Evolutionary conservation across 2,113 vertebrate species (phyloP), one percentile per base, ranked within the genome.

Genomic region (Picathartes gymnocephalus): DNA sequence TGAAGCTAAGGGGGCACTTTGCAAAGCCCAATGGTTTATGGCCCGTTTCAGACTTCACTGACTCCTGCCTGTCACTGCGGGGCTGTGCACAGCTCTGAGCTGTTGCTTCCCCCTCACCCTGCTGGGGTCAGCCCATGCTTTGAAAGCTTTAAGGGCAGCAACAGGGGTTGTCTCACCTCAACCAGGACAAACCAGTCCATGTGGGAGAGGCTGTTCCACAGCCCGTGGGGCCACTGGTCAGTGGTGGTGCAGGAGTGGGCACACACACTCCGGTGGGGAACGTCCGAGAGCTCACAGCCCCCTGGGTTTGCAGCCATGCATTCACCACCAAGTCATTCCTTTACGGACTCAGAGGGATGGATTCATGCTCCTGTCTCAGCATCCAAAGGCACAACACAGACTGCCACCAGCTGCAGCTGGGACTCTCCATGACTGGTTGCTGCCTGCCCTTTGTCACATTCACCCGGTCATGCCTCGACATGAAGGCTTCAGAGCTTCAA

Each of bases 1-100:
- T 87, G 88, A 93, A 95, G 91, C 78, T 87, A 80, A 90, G 86
- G 91, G 81, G 56, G 78, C 56, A 73, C 62, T 95, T 81, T 61
- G 48, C 40, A 71, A 87, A 92, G 45, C 31, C 33, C 22, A 13
- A 56, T 90, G 81, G 35, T 88, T 94, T 91, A 81, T 81, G 69
- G 69, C 57, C 62, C 1, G 0, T 92, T 92, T 91, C 86, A 91
- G 81, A 42, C 93, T 54, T 66, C 73, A 21, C 44, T 53, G 62
- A 23, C 45, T 91, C 82, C 73, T 71, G 80, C n/a, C 70, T 23
- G 19, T 81, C 79, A 31, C 28, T 7, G 1, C 5, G 21, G 79
- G 35, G 66, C 40, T 21, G 58, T 16, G 48, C 73, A 33, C 27
- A 62, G 28, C 48, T 40, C 68, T 1, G 27, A 39, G 68, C 44